Conservation (phyloP, 2,888 invertebrate species). For the Netelia inedita region DNA sequence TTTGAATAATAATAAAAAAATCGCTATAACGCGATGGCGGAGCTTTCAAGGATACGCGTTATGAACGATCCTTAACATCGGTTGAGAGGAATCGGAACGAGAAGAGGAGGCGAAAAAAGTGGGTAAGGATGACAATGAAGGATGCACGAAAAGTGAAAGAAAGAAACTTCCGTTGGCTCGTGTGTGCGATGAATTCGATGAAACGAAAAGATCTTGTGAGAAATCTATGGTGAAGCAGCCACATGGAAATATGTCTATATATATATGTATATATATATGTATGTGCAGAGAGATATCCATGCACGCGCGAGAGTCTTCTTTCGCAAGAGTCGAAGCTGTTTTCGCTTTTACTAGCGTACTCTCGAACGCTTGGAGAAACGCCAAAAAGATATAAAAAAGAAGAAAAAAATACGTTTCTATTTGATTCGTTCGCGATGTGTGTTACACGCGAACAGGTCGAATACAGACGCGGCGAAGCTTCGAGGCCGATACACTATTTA, state of each 20-base stretch:
- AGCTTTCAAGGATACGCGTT: neutral
- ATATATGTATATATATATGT: neutral
- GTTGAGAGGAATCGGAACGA: neutral
- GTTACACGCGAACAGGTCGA: conserved; percentile 6
- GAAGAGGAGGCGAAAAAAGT: conserved; percentile 2
- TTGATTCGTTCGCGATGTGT: neutral
- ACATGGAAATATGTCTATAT: neutral
- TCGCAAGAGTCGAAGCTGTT: conserved; percentile 44
- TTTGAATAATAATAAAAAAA: neutral
- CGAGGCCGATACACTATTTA: conserved; percentile 26
- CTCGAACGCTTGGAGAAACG: conserved; percentile 42
- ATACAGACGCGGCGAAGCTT: neutral
- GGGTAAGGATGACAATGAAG: conserved; percentile 22
- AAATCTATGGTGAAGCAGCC: neutral
- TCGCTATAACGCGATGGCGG: neutral
- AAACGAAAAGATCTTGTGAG: conserved; percentile 53
- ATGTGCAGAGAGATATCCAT: neutral
- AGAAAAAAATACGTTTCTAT: conserved; percentile 22
- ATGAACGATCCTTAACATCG: conserved; percentile 23
- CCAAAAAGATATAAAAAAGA: conserved; percentile 41
- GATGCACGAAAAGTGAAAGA: conserved; percentile 51
- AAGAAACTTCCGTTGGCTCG: conserved; percentile 50
- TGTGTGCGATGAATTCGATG: conserved; percentile 44
- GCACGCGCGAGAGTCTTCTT: conserved; percentile 35
- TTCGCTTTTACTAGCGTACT: conserved; percentile 7